Evolutionary conservation across 2,113 vertebrate genomes (phyloP).

Genomic region (Ursus arctos): DNA sequence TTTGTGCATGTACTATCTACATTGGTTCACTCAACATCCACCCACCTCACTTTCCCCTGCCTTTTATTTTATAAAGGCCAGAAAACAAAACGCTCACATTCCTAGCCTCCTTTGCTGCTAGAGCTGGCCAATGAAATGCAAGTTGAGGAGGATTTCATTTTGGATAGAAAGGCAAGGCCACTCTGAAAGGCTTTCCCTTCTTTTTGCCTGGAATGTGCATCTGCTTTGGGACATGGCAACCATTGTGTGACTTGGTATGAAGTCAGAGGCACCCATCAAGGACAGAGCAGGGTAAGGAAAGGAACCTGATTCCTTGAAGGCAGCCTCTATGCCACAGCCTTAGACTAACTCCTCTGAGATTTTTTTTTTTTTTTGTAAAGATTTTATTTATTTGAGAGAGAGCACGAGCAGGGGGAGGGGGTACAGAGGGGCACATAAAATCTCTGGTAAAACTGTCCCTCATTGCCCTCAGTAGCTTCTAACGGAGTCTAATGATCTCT

Average conservation of each 20-base stretch:
- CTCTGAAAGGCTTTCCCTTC: neutral
- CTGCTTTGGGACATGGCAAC: neutral
- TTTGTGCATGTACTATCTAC: neutral
- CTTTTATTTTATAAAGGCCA: neutral
- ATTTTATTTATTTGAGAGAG: neutral
- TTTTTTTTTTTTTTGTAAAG: neutral
- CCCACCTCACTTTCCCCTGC: neutral
- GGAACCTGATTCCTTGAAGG: neutral
- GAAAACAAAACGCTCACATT: constrained; percentile 17
- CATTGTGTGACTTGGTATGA: neutral
- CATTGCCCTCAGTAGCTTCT: neutral
- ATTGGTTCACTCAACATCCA: neutral
- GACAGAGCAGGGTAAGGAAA: neutral
- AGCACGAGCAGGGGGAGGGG: neutral
- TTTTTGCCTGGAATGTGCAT: neutral
- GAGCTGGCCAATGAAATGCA: neutral
- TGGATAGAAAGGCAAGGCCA: neutral
- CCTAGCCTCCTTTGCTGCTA: neutral
- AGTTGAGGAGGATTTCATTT: neutral
- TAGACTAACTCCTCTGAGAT: neutral
- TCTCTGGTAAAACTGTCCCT: neutral
- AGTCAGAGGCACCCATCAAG: neutral
- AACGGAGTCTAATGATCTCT: neutral
- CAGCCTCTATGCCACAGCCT: no score
- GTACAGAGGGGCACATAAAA: neutral